Conservation (phyloP, 2,113 vertebrate species). For the Raja brachyura region DNA sequence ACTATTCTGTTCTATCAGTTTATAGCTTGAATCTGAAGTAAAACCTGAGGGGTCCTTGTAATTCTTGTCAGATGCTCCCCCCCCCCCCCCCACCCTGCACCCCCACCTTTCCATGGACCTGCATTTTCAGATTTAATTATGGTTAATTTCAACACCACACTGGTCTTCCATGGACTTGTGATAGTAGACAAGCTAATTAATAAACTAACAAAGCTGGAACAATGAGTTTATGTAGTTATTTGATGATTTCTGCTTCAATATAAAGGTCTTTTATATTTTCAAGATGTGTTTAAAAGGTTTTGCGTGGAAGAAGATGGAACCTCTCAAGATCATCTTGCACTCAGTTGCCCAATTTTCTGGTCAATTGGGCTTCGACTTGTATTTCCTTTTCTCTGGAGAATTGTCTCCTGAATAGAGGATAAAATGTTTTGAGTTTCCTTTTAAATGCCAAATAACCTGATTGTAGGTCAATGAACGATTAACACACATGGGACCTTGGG, state of each 20-base stretch:
- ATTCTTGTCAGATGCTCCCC: too few relatives aligned
- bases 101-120: too few relatives aligned
- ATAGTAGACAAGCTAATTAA: not conserved
- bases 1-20: not conserved
- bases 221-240: not conserved
- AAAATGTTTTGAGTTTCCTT: not conserved
- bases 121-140: not conserved
- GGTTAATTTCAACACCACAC: not conserved
- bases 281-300: not conserved
- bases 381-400: not conserved
- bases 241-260: not conserved
- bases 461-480: too few relatives aligned
- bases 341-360: not conserved
- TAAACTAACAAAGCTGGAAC: not conserved
- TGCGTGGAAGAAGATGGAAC: not conserved
- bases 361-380: not conserved
- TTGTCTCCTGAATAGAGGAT: not conserved
- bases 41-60: not conserved
- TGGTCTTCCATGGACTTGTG: not conserved
- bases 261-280: not conserved
- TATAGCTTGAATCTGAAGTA: not conserved
- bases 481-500: too few relatives aligned
- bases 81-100: too few relatives aligned
- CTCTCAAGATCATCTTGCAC: not conserved
- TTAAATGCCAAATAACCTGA: too few relatives aligned